Evolutionary conservation across 2,113 vertebrate species (phyloP).

Genomic region (Numida meleagris): DNA sequence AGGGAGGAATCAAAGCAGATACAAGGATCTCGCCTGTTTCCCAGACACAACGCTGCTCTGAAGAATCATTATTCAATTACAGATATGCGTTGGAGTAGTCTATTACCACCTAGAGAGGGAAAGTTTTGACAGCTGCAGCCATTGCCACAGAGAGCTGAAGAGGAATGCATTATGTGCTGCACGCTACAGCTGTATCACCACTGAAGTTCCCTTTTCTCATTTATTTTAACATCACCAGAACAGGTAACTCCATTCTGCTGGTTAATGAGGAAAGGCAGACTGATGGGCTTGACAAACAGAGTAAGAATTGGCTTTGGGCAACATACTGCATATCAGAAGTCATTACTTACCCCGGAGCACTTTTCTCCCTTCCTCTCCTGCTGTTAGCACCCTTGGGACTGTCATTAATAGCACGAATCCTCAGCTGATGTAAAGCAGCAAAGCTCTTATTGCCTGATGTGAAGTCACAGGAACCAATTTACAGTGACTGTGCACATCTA

Average conservation of each 20-base stretch:
- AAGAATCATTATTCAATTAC: background rate
- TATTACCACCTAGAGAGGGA: background rate
- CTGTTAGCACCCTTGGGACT: background rate
- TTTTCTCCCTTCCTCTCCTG: background rate
- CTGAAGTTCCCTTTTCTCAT: background rate
- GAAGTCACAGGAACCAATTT: background rate
- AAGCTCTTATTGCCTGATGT: background rate
- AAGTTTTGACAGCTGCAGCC: background rate
- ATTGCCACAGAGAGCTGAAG: background rate
- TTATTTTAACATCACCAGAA: background rate
- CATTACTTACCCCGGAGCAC: background rate
- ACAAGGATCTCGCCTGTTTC: background rate
- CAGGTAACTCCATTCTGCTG: background rate
- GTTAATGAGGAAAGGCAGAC: background rate
- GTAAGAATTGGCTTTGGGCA: background rate
- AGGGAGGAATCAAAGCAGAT: background rate
- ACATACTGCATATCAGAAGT: background rate
- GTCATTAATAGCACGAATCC: background rate
- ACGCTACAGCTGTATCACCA: background rate
- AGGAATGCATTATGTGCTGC: fast-evolving
- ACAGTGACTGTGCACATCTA: background rate
- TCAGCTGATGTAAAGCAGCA: background rate
- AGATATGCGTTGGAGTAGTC: background rate
- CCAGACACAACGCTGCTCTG: background rate
- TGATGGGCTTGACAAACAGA: background rate